Percentiles rank a stretch among this genome's conserved stretches.
Conservation (phyloP, 2,113 vertebrate species). For the Varanus salvator region DNA sequence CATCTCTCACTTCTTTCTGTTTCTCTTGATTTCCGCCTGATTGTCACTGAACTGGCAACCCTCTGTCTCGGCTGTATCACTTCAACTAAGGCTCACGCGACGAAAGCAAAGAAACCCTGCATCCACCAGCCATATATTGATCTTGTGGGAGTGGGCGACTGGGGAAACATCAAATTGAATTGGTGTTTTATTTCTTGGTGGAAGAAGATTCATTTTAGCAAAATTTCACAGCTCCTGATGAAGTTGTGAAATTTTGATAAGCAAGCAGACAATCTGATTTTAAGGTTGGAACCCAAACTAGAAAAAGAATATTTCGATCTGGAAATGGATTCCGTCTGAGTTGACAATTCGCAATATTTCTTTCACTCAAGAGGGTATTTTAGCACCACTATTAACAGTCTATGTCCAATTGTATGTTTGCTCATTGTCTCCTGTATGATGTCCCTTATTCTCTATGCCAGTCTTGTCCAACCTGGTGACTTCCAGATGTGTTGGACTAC, state of each 20-base stretch:
- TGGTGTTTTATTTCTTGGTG: background rate
- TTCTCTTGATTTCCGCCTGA: background rate
- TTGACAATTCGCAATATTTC: background rate
- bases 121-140: background rate
- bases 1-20: background rate
- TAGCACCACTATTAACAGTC: conserved; percentile 1
- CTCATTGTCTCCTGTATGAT: background rate
- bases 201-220: background rate
- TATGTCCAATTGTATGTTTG: background rate
- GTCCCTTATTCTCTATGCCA: background rate
- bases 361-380: conserved; percentile 19
- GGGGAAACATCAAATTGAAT: background rate
- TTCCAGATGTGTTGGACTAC: no score
- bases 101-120: no score
- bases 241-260: background rate
- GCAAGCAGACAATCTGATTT: background rate
- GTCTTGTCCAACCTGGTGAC: background rate
- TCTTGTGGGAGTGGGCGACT: background rate
- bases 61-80: background rate
- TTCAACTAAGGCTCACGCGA: background rate
- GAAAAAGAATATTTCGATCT: background rate
- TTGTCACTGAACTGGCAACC: background rate
- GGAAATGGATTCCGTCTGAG: background rate
- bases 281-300: background rate
- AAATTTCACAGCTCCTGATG: background rate